Evolutionary conservation across 2,113 vertebrate genomes (phyloP), one percentile per base, ranked within the genome.

Genomic region (Antennarius striatus): DNA sequence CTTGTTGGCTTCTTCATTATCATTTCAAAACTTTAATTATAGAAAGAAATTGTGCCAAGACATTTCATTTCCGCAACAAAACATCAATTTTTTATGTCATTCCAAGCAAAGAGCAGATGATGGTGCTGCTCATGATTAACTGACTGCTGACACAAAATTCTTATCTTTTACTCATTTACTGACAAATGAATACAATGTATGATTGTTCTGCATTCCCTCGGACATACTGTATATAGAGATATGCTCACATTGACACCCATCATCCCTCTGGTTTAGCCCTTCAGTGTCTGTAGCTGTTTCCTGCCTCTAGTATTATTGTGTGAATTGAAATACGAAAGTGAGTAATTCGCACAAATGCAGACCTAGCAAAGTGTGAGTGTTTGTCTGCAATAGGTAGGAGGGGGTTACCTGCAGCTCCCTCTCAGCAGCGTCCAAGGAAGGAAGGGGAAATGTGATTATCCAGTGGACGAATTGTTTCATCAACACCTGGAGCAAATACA

Each of bases 401-500:
- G 56, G 56, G 56, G 43, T 11, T 49, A 15, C 54, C 50, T 63
- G 58, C 74, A 62, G 78, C 78, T 80, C 64, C 54, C 79, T 84
- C 79, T 75, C 77, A 48, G 62, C 42, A 12, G 83, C 79, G 87
- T 91, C 86, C 78, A 79, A 81, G 71, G 76, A 63, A 45, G 58
- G 64, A 72, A 73, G 51, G 81, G 85, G 88, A 90, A 91, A 90
- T 86, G 90, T 90, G 83, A 88, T 90, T 89, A 89, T 89, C 81
- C 86, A 81, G 80, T 72, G 49, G 79, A 76, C 83, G 86, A 85
- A 88, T 89, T 85, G 84, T 89, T 90, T 92, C 86, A 91, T 91
- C 88, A 88, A 87, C 90, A 91, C 91, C 90, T 91, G 89, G 77
- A 91, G 84, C 83, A 81, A 78, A 81, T 86, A 80, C 83, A 83